Base-by-base conservation (phyloP, 2,888 invertebrate species). In the Nemotelus pantherinus region DNA sequence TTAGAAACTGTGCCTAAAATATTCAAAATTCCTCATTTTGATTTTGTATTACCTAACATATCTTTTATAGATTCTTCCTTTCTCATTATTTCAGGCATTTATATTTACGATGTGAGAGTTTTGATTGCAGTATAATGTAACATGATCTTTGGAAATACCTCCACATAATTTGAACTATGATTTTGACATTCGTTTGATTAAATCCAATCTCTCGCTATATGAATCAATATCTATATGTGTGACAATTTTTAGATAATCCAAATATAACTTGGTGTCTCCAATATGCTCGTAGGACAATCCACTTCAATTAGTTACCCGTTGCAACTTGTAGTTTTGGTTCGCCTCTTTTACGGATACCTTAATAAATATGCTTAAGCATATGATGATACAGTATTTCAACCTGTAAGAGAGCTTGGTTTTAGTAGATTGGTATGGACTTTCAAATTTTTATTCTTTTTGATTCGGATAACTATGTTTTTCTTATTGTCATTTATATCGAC, bases 21-120 rank as follows among this genome's bases (percentile, higher is more conserved):
- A 68, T 77, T 68, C 10, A 76, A 76, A 48, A 65, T 55, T 47
- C 68, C 76, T 6, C 76, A 55, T 68, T 64, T 77, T 45, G 44
- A 45, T 3, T 48, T 44, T 43, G 10, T 68, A 45, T 67, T 44
- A 2, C 58, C 76, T 3, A 77, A 47, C 55, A 68, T 39, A 48
- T 68, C 25, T 25, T 25, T 25, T 25, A 25, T 25, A 25, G 25
- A 25, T 25, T 25, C 25, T 25, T 25, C 25, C 68, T 77, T 68
- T 3, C 41, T 53, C 9, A 25, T 25, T 10, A 77, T n/a, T 10
- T 41, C 58, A 2, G 76, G 68, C 9, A 77, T 25, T 67, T 77
- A 68, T 39, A 60, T 7, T 39, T 41, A 25, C 50, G 39, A 39
- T n/a, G 2, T 67, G 10, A 39, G 68, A 45, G 45, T 76, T 53